These are phyloP conservation scores for Eurystomus glaucurus DNA, from an alignment of 2,797 vertebrate species.

Conservation along the genomic window DNA sequence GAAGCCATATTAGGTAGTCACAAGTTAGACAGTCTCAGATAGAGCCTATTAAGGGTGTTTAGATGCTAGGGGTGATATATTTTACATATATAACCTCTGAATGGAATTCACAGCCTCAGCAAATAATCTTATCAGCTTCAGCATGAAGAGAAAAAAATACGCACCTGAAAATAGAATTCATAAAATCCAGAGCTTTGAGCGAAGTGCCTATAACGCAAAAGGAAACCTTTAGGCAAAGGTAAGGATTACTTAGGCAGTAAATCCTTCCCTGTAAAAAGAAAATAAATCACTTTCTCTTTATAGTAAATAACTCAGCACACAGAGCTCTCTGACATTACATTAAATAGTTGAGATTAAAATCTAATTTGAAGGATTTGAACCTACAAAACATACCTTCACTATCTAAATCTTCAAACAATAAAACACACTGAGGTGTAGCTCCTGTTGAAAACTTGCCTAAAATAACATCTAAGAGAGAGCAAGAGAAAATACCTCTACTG, in stretches of 20 bases:
- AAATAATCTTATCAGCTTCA: not conserved
- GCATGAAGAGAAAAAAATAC: not conserved
- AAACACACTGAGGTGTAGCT: not conserved
- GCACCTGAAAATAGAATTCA: not conserved
- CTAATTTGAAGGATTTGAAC: conserved; percentile 3
- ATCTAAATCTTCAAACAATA: not conserved
- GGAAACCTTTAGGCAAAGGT: not conserved
- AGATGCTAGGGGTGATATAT: not conserved
- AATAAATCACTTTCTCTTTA: not conserved
- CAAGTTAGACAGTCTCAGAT: not conserved
- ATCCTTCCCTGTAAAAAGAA: not conserved
- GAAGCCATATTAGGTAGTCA: not conserved
- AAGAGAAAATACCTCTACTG: not conserved
- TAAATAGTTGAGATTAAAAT: not conserved
- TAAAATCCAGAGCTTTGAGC: not conserved
- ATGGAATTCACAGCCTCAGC: not conserved
- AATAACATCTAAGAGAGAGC: not conserved
- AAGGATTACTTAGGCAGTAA: not conserved
- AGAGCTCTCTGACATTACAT: not conserved
- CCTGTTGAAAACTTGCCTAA: conserved; percentile 5
- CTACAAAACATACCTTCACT: not conserved
- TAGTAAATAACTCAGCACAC: not conserved
- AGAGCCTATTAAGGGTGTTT: not conserved
- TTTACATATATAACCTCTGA: not conserved
- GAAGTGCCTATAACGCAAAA: not conserved